These are phyloP conservation scores for Lacanobia oleracea DNA, from an alignment of 2,888 invertebrate genomes.

Conservation along the genomic window DNA sequence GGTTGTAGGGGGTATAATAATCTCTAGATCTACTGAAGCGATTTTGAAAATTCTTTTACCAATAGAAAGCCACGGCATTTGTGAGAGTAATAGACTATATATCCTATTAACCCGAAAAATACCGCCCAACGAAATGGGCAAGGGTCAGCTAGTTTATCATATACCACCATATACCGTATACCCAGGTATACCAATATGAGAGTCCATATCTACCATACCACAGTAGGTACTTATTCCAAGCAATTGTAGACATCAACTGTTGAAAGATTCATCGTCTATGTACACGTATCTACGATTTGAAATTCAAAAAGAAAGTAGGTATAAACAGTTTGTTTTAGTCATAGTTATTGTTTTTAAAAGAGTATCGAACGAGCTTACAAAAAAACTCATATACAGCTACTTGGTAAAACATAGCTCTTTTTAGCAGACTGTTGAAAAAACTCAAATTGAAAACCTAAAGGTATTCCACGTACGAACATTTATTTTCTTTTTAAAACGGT, in stretches of 20 bases:
- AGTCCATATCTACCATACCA: background rate
- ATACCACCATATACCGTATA: too few relatives aligned
- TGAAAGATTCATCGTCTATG: conserved; percentile 8
- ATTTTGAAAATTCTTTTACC: too few relatives aligned
- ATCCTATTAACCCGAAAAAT: too few relatives aligned
- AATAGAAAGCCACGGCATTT: too few relatives aligned
- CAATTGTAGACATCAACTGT: background rate
- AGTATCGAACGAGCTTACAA: background rate
- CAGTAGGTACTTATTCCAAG: background rate
- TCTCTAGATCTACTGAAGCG: too few relatives aligned
- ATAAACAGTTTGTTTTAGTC: background rate
- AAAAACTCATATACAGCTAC: conserved; percentile 8
- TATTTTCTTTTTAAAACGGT: conserved; percentile 20
- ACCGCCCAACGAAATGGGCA: too few relatives aligned
- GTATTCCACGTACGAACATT: conserved; percentile 11
- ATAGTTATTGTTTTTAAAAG: background rate
- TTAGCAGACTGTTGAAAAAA: conserved; percentile 2
- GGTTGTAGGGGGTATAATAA: too few relatives aligned
- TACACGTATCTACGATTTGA: background rate
- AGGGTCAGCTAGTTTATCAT: background rate
- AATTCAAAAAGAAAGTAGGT: conserved; percentile 9
- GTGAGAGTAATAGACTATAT: too few relatives aligned
- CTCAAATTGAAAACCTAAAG: conserved; percentile 12
- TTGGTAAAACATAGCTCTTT: conserved; percentile 8
- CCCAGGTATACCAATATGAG: background rate